Conservation (phyloP, 2,113 vertebrate species). For the Aleadryas rufinucha region DNA sequence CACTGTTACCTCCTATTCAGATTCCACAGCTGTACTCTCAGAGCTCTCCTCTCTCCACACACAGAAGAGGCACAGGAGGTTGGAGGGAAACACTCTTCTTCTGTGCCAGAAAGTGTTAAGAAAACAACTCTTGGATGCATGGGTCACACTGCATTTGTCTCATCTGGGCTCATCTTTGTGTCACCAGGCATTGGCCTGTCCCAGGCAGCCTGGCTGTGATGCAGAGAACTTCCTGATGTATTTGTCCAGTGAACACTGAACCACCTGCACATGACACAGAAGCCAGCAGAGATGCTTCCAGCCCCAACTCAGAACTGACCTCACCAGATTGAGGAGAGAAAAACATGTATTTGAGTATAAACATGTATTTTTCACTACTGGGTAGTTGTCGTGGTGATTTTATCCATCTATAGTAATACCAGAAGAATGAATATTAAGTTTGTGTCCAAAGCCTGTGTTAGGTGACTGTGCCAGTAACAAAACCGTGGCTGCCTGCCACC, state of each 20-base stretch:
- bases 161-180: neutral
- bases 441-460: neutral
- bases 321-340: fast-evolving
- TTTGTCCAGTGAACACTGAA: neutral
- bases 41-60: neutral
- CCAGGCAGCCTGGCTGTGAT: neutral
- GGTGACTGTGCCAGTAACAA: neutral
- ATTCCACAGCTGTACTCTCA: neutral
- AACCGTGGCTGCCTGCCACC: neutral
- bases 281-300: neutral
- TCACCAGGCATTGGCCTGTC: neutral
- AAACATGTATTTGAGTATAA: neutral
- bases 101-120: neutral
- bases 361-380: neutral
- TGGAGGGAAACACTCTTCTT: neutral
- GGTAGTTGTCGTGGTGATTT: neutral
- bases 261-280: neutral
- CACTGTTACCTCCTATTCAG: neutral
- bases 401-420: neutral
- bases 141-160: neutral
- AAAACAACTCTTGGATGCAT: fast-evolving
- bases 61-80: neutral
- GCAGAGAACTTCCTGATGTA: neutral
- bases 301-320: neutral
- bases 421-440: neutral